Evolutionary conservation across 2,888 invertebrate species (phyloP), one percentile per base, ranked within the genome.

Genomic region (Cyclophora punctaria): DNA sequence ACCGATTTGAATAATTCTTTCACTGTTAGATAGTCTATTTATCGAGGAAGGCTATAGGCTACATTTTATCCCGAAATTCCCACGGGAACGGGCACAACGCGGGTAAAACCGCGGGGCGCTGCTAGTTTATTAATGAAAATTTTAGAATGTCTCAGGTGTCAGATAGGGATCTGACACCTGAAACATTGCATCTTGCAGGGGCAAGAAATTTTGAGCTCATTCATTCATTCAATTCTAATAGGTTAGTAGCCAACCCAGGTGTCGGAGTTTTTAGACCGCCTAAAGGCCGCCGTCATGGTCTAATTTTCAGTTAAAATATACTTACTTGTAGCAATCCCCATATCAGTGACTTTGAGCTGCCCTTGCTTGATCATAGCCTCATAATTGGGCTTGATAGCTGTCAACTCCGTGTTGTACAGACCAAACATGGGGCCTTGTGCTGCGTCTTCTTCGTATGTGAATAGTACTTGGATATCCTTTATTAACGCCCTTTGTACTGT

Each of bases 281-380:
- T 1, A 20, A 20, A 20, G 20, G 1, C 20, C 20, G 20, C 20
- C 33, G 44, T 44, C 44, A 44, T 3, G 20, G 5, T 41, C 41
- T 35, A 34, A 6, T 33, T 44, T 44, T 41, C 43, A 51, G 41
- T 49, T 48, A 20, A 20, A 7, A 35, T n/a, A 4, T 3, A 82
- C 85, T 87, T 83, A 93, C 95, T 91, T 73, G 95, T 95, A 65
- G 95, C 94, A 52, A 95, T 91, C 3, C 96, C 95, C 91, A 95
- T 94, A 71, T 96, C 96, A 0, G 95, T 95, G 49, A 95, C 91
- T 76, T 95, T 93, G 5, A 96, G 80, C 58, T 93, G 93, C 0
- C 96, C 96, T 53, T 94, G 93, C 78, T 93, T 95, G 57, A 95
- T 94, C 95, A 96, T 95, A 2, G 94, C 94, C 67, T 96, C 96